Conservation (phyloP, 1,140 invertebrate species). For the Drosophila lacteicornis region DNA sequence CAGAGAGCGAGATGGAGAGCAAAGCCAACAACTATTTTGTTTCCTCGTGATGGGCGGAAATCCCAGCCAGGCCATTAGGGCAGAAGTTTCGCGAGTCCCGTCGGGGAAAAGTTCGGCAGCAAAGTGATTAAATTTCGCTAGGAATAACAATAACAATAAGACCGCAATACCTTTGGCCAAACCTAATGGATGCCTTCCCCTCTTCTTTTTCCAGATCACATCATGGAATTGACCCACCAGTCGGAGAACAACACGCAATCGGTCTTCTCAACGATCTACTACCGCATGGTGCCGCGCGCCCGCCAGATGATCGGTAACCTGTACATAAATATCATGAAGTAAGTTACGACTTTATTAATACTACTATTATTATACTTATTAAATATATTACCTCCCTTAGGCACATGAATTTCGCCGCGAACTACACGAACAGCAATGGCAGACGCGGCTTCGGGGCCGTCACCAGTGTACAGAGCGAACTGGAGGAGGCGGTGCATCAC, state of each 20-base stretch:
- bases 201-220: conserved; percentile 88
- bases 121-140: conserved; percentile 77
- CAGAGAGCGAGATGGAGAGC: conserved; percentile 14
- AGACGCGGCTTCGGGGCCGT: conserved; percentile 50
- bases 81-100: conserved; percentile 54
- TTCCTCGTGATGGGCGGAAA: conserved; percentile 50
- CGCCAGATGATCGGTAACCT: conserved; percentile 88
- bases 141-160: conserved; percentile 59
- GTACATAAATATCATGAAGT: conserved; percentile 90
- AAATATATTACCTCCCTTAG: conserved; percentile 23
- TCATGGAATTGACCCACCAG: conserved; percentile 89
- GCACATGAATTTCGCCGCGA: conserved; percentile 70
- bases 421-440: conserved; percentile 68
- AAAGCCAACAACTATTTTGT: conserved; percentile 25
- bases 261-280: conserved; percentile 91
- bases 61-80: conserved; percentile 69
- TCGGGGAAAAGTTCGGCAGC: conserved; percentile 38
- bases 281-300: conserved; percentile 88
- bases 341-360: conserved; percentile 60
- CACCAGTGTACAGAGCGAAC: conserved; percentile 53
- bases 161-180: conserved; percentile 15
- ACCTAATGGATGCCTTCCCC: conserved; percentile 14
- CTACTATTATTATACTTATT: neutral
- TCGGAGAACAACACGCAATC: conserved; percentile 92
- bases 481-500: conserved; percentile 88